Percentiles rank a stretch among this genome's conserved stretches.
These are phyloP conservation scores for Aleiodes sp. DNA, from an alignment of 1,140 invertebrate genomes.

Conservation along the genomic window DNA sequence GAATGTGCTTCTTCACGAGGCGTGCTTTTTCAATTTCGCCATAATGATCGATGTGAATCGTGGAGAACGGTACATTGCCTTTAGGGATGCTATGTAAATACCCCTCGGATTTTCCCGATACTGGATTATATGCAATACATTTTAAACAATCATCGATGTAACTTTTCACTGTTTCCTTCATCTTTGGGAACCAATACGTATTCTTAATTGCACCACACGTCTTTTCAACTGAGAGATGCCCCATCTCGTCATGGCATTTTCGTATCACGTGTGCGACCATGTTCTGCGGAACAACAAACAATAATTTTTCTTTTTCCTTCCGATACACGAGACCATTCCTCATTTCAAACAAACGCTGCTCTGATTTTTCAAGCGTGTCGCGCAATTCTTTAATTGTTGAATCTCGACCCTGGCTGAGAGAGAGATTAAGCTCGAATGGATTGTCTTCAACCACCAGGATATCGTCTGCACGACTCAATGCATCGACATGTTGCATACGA, in stretches of 20 bases:
- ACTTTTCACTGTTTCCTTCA: too few species aligned
- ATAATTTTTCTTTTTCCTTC: constrained; percentile 27
- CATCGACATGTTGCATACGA: not conserved
- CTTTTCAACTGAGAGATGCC: constrained; percentile 39
- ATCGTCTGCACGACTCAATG: too few species aligned
- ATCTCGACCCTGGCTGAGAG: constrained; percentile 34
- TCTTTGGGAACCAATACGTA: constrained; percentile 41
- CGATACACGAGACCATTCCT: constrained; percentile 39
- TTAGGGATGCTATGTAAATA: constrained; percentile 30
- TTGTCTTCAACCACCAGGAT: constrained; percentile 30
- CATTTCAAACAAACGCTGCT: constrained; percentile 34
- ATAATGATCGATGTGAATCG: too few species aligned
- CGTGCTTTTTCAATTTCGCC: constrained; percentile 37
- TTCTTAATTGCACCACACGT: constrained; percentile 1
- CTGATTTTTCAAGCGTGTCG: constrained; percentile 1
- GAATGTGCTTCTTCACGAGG: constrained; percentile 43
- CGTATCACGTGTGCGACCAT: constrained; percentile 39
- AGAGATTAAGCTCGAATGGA: constrained; percentile 31
- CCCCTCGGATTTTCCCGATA: constrained; percentile 15
- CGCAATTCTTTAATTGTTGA: constrained; percentile 29
- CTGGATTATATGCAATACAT: constrained; percentile 34
- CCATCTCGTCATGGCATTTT: too few species aligned
- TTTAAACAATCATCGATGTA: constrained; percentile 43
- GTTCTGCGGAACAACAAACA: constrained; percentile 41
- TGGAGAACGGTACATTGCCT: constrained; percentile 44